Base-by-base conservation (phyloP, 2,888 invertebrate species). In the Chloroclysta siterata region DNA sequence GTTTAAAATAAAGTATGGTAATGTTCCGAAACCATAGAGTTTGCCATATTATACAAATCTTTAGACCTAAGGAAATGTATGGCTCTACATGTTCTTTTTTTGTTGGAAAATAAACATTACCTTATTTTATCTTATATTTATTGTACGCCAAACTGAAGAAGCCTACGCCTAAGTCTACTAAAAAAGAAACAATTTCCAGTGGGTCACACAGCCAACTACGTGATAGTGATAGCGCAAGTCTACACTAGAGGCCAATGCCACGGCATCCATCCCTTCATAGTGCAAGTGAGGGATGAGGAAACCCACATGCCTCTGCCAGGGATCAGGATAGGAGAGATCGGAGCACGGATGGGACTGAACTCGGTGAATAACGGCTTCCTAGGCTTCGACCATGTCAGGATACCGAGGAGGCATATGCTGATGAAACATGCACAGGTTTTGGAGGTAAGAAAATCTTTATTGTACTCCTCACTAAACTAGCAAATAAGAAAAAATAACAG, bases 311-410 rank as follows among this genome's bases (percentile, higher is more conserved):
- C 98, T 0, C 77, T 99, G 77, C 95, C 95, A 29, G 98, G 98
- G 76, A 96, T 99, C 58, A 96, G 96, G 81, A 94, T 99, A 56
- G 99, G 99, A 0, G 99, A 99, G 85, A 98, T 99, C 71, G 99
- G 99, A 0, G 95, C 96, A 1, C 99, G 99, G 84, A 93, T 99
- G 69, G 98, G 98, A 6, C 96, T 98, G 93, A 97, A 97, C 78
- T 94, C 95, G 0, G 96, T 96, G 2, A 98, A 99, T 81, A 99
- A 99, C 84, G 99, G 99, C 0, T 99, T 96, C 83, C 88, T 99
- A 58, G 97, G 97, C 0, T 96, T 99, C 60, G 94, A 97, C 53
- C 94, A 97, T 73, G 96, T 97, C 5, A 94, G 98, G 73, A 96
- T 99, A 83, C 98, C 99, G 0, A 94, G 98, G 58, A 94, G 94